Evolutionary conservation across 2,888 invertebrate species (phyloP), one percentile per base, ranked within the genome.

Genomic region (Nephrotoma guestfalica): DNA sequence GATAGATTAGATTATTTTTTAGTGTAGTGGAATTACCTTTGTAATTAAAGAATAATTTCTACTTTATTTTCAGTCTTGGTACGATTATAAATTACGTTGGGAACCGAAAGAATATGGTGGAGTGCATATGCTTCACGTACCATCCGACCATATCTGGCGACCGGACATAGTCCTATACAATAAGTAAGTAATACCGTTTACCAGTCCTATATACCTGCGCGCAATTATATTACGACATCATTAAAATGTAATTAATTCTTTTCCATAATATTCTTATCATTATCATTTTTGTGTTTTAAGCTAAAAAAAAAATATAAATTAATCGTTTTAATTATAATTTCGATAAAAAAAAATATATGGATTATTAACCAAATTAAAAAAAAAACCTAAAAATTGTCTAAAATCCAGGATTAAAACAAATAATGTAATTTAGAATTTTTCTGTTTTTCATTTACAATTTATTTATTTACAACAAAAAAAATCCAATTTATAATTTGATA

Each of bases 41-140:
- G 30, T 30, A 30, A 30, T 30, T 30, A 30, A 30, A 2, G 30
- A 51, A 51, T n/a, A 51, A n/a, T 51, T 13, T 57, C 4, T 57
- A 57, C 3, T 71, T 71, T 41, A n/a, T 30, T 92, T 92, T 41
- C 92, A 96, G 95, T 95, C 95, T 88, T 97, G 97, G 97, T 95
- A 95, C 91, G 96, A 97, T 91, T 96, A 96, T 92, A 96, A 96
- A 91, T 92, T 97, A 87, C 94, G 95, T 89, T 96, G 97, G 97
- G 96, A 97, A 91, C 96, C 96, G 41, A 94, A 94, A 89, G 96
- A 96, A 90, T 96, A 96, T 90, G 96, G 96, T 41, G 96, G 96
- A 86, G 96, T 96, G 87, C 95, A 95, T 90, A 96, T 96, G 94
- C 92, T 96, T 87, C 96, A 96, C 90, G 96, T 96, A 88, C 96